These are phyloP conservation scores for Oxystoma pomonae DNA, from an alignment of 2,888 invertebrate species.

Conservation along the genomic window DNA sequence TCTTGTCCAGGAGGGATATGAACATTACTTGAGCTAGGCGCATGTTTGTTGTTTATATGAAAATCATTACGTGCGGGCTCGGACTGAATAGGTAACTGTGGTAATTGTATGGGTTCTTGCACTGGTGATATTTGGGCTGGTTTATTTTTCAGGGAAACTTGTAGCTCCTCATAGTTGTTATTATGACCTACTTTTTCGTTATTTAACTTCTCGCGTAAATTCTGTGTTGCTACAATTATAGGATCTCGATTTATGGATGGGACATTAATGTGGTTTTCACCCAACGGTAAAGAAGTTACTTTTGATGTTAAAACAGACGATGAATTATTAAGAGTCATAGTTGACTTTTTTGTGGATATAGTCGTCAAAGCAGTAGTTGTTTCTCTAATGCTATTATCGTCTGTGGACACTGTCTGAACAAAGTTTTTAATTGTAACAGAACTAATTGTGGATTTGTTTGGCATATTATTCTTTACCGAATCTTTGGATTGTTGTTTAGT, in stretches of 20 bases:
- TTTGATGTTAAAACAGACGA: slow-evolving; percentile 27
- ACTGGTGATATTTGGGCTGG: background rate
- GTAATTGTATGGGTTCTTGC: slow-evolving; percentile 5
- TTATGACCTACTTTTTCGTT: slow-evolving; percentile 39
- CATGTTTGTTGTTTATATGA: slow-evolving; percentile 31
- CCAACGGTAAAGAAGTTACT: slow-evolving; percentile 46
- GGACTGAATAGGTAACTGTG: background rate
- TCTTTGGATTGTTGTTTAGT: background rate
- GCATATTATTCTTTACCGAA: too few relatives aligned
- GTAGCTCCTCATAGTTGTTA: background rate
- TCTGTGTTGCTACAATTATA: slow-evolving; percentile 44
- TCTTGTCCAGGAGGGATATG: slow-evolving; percentile 61
- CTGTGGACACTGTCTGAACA: background rate
- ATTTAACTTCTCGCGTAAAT: slow-evolving; percentile 44
- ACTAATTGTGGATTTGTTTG: slow-evolving; percentile 11
- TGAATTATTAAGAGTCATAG: slow-evolving; percentile 24
- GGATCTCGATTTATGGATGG: slow-evolving; percentile 33
- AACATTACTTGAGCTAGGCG: slow-evolving; percentile 59
- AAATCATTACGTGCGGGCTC: slow-evolving; percentile 2
- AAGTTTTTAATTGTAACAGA: slow-evolving; percentile 12
- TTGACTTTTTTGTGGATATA: slow-evolving; percentile 12
- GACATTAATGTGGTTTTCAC: slow-evolving; percentile 42
- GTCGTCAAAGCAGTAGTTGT: slow-evolving; percentile 22
- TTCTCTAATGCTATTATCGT: slow-evolving; percentile 9
- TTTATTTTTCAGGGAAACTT: background rate